phyloP scores from a whole-genome alignment of 1,140 invertebrate species.

The Microplitis mediator region DNA sequence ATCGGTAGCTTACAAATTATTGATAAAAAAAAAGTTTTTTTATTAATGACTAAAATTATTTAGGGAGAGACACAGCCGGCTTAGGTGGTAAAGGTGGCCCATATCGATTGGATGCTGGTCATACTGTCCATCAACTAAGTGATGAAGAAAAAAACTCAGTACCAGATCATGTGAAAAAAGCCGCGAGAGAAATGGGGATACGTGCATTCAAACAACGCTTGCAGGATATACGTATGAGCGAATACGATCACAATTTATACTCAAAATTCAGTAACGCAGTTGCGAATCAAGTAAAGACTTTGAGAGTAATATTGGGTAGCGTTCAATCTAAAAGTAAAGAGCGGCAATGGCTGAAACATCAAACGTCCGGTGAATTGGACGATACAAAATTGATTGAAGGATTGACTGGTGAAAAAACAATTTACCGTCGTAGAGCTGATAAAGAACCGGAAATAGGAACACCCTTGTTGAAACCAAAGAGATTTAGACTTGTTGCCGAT shows the following conservation, averaged over 20 bases:
- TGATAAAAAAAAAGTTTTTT: too few relatives aligned
- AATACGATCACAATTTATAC: conserved; percentile 90
- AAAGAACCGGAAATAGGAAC: conserved; percentile 84
- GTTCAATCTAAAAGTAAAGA: conserved; percentile 93
- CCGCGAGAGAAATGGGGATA: conserved; percentile 90
- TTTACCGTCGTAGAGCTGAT: conserved; percentile 84
- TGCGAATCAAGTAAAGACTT: conserved; percentile 72
- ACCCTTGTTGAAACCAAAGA: conserved; percentile 86
- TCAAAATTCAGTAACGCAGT: conserved; percentile 81
- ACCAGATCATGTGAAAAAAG: conserved; percentile 85
- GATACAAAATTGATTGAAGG: conserved; percentile 96
- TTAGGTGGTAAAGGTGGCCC: conserved; percentile 91
- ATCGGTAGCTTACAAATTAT: too few relatives aligned
- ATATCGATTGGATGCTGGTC: conserved; percentile 89
- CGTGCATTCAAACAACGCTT: conserved; percentile 88
- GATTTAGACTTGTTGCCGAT: conserved; percentile 87
- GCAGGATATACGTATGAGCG: conserved; percentile 93
- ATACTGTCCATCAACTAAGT: conserved; percentile 85
- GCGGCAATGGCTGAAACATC: conserved; percentile 89
- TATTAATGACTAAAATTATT: conserved; percentile 14
- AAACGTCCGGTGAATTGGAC: conserved; percentile 93
- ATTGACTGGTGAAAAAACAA: conserved; percentile 88
- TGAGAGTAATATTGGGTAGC: conserved; percentile 71
- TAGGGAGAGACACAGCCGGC: conserved; percentile 85
- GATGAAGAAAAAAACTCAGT: conserved; percentile 90